Evolutionary conservation across 2,888 invertebrate species (phyloP).

Genomic region (Melanotus villosus): DNA sequence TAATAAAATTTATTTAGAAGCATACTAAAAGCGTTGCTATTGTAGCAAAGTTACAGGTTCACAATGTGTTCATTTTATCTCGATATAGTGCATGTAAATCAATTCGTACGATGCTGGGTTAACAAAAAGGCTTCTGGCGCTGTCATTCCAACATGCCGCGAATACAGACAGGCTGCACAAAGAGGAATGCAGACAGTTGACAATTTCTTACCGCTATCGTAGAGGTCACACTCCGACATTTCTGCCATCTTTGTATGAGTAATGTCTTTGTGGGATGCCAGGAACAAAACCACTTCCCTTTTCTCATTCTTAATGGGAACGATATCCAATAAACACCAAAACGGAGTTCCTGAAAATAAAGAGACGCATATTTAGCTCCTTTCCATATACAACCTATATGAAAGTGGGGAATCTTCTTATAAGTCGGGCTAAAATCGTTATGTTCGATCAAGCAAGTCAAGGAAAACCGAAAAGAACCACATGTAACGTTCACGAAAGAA

Average conservation of each 20-base stretch:
- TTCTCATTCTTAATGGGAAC: slow-evolving; percentile 99
- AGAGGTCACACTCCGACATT: slow-evolving; percentile 86
- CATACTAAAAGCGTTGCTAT: not conserved
- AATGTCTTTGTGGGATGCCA: slow-evolving; percentile 97
- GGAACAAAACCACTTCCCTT: slow-evolving; percentile 94
- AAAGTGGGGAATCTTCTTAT: no score
- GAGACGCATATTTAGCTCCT: not conserved
- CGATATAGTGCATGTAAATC: slow-evolving; percentile 11
- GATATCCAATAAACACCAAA: slow-evolving; percentile 97
- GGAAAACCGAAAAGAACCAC: no score
- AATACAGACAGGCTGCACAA: slow-evolving; percentile 67
- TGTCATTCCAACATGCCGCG: slow-evolving; percentile 60
- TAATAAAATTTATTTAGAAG: not conserved
- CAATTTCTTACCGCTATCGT: slow-evolving; percentile 85
- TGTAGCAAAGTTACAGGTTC: not conserved
- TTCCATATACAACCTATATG: not conserved
- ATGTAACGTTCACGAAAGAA: no score
- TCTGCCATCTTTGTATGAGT: slow-evolving; percentile 92
- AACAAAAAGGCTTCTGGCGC: slow-evolving; percentile 9
- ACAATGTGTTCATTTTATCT: not conserved
- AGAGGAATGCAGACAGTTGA: slow-evolving; percentile 28
- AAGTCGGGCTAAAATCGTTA: no score
- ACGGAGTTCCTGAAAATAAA: slow-evolving; percentile 81
- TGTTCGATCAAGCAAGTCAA: no score
- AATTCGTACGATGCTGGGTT: slow-evolving; percentile 1